A percentile compares a stretch with the other conserved stretches of the same genome.
Evolutionary conservation across 2,888 invertebrate genomes (phyloP).

Genomic region (Meliscaeva auricollis): DNA sequence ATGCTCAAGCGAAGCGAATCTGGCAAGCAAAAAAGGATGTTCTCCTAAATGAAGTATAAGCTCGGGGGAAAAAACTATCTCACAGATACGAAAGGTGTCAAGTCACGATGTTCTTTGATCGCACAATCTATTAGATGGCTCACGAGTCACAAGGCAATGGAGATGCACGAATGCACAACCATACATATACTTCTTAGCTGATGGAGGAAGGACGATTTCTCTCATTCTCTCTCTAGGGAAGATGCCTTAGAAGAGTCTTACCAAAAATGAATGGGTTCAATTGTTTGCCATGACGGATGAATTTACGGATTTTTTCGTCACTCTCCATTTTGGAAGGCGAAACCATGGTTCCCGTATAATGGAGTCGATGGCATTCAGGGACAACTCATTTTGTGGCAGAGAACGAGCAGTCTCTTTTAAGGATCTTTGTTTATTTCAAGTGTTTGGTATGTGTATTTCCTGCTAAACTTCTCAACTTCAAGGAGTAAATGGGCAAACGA

Average conservation of each 20-base stretch:
- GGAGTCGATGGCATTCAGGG: neutral
- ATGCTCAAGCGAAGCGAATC: conserved; percentile 19
- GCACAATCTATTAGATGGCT: conserved; percentile 75
- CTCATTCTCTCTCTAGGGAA: conserved; percentile 9
- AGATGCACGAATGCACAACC: conserved; percentile 65
- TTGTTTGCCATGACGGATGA: conserved; percentile 75
- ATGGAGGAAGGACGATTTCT: conserved; percentile 21
- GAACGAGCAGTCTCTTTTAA: conserved; percentile 13
- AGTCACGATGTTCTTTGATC: conserved; percentile 76
- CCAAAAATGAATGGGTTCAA: conserved; percentile 69
- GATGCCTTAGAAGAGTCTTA: conserved; percentile 6
- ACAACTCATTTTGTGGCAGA: neutral
- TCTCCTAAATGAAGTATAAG: conserved; percentile 62
- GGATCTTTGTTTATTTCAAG: conserved; percentile 65
- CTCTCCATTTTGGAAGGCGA: neutral
- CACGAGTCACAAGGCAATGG: conserved; percentile 67
- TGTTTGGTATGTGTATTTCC: conserved; percentile 34
- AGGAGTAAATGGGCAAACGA: conserved; percentile 5
- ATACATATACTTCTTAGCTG: neutral
- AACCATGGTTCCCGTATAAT: neutral
- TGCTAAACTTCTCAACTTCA: conserved; percentile 11
- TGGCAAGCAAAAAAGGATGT: conserved; percentile 57
- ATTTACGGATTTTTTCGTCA: conserved; percentile 73
- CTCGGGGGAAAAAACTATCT: conserved; percentile 52
- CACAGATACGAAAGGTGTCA: conserved; percentile 73